Evolutionary conservation across 2,888 invertebrate species (phyloP).

Genomic region (Fissipunctia ypsillon): DNA sequence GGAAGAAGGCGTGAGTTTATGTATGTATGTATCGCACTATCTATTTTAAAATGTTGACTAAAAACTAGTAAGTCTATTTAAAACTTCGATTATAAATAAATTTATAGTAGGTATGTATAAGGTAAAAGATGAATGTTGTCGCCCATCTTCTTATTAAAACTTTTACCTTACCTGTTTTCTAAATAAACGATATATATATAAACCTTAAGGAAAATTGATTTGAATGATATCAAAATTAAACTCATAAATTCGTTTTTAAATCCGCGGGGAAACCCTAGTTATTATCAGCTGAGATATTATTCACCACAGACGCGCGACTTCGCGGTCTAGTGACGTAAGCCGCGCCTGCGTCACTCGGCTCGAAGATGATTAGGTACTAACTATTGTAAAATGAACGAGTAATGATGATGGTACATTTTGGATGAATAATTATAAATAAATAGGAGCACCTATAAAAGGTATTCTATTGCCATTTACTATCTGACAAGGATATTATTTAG

Average conservation of each 20-base stretch:
- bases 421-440: not conserved
- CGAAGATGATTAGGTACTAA: not conserved
- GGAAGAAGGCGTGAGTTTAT: too few species aligned
- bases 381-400: not conserved
- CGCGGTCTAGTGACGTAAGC: slow-evolving; percentile 49
- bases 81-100: not conserved
- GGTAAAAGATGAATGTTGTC: not conserved
- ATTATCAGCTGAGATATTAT: slow-evolving; percentile 28
- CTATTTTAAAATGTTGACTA: not conserved
- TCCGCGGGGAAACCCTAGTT: slow-evolving; percentile 27
- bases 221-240: not conserved
- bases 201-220: not conserved
- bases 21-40: too few species aligned
- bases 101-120: not conserved
- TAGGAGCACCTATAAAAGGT: not conserved
- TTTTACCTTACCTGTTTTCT: too few species aligned
- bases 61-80: not conserved
- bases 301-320: slow-evolving; percentile 38
- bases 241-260: not conserved
- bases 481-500: too few species aligned
- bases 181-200: too few species aligned
- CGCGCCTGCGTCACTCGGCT: slow-evolving; percentile 38
- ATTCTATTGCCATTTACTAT: not conserved
- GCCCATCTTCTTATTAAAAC: not conserved
- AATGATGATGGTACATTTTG: not conserved